Evolutionary conservation across 2,888 invertebrate genomes (phyloP).

Genomic region (Drosophila maculinotata): DNA sequence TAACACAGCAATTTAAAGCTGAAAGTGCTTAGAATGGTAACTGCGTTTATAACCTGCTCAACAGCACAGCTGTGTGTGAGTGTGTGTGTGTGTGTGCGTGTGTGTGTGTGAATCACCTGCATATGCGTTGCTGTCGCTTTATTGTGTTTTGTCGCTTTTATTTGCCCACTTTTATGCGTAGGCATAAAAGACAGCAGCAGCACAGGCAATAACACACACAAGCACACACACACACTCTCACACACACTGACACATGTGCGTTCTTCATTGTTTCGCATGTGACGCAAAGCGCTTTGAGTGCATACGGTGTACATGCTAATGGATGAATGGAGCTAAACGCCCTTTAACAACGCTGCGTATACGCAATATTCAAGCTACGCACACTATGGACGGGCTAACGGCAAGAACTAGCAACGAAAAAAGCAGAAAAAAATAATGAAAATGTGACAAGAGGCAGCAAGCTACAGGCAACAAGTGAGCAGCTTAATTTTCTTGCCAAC

Average conservation of each 20-base stretch:
- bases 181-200: constrained; percentile 48
- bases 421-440: constrained; percentile 3
- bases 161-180: constrained; percentile 68
- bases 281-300: constrained; percentile 64
- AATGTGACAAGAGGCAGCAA: constrained; percentile 8
- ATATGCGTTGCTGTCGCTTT: constrained; percentile 58
- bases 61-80: constrained; percentile 7
- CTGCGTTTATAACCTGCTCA: constrained; percentile 60
- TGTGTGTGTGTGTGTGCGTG: constrained; percentile 8
- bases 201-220: constrained; percentile 21
- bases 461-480: constrained; percentile 45
- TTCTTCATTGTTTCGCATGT: constrained; percentile 40
- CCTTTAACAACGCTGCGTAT: constrained; percentile 48
- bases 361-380: constrained; percentile 49
- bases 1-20: constrained; percentile 45
- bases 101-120: constrained; percentile 40
- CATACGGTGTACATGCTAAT: constrained; percentile 66
- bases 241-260: background rate
- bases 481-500: constrained; percentile 46
- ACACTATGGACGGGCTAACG: constrained; percentile 16
- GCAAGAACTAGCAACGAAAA: constrained; percentile 15
- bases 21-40: constrained; percentile 32
- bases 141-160: constrained; percentile 63
- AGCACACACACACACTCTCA: background rate
- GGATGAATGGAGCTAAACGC: constrained; percentile 58